phyloP scores from a whole-genome alignment of 1,140 invertebrate genomes.

The Oreohelix idahoensis region DNA sequence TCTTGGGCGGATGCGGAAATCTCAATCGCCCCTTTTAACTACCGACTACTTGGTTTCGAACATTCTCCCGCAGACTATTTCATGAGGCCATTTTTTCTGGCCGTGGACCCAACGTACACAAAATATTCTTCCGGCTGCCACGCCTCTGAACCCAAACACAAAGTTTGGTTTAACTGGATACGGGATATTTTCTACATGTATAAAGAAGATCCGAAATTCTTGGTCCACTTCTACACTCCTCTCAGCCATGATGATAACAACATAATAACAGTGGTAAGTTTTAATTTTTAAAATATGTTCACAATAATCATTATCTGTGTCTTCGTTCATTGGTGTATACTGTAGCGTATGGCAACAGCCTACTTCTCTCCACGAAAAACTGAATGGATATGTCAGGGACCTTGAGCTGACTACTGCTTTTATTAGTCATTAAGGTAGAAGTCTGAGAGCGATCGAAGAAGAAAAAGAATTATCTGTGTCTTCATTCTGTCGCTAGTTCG shows the following conservation, averaged over 20 bases:
- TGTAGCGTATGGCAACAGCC: too few species aligned
- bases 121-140: constrained; percentile 77
- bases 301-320: too few species aligned
- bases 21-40: constrained; percentile 89
- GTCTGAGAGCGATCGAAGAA: too few species aligned
- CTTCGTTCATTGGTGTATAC: too few species aligned
- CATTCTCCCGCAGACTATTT: constrained; percentile 91
- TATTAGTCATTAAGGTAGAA: too few species aligned
- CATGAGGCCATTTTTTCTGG: constrained; percentile 85
- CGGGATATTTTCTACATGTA: constrained; percentile 78
- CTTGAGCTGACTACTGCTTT: too few species aligned
- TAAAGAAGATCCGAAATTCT: constrained; percentile 82
- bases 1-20: constrained; percentile 86
- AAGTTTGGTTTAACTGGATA: constrained; percentile 81
- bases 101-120: constrained; percentile 78
- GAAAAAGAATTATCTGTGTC: too few species aligned
- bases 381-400: too few species aligned
- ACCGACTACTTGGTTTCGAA: constrained; percentile 89
- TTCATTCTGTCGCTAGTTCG: too few species aligned
- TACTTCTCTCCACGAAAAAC: too few species aligned
- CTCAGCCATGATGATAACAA: constrained; percentile 86
- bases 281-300: too few species aligned
- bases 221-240: constrained; percentile 87
- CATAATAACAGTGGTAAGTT: constrained; percentile 80
- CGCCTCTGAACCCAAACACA: constrained; percentile 83